These are phyloP conservation scores for Decapterus maruadsi DNA, from an alignment of 2,797 vertebrate species.

Conservation along the genomic window DNA sequence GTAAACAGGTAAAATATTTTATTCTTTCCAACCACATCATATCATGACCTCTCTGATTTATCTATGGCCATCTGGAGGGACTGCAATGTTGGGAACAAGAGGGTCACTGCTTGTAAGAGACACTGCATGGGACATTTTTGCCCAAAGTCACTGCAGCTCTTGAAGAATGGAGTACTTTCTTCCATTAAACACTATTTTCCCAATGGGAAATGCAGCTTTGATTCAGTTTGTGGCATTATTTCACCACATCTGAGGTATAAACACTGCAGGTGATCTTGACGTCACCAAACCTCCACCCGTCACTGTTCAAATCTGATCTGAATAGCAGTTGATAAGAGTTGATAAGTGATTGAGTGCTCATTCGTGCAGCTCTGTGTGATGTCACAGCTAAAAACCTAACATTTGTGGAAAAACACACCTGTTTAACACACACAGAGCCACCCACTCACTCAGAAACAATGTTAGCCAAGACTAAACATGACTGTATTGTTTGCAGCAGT, in stretches of 20 bases:
- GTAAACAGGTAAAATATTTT: too few relatives aligned
- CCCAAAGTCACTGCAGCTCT: not conserved
- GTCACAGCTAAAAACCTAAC: not conserved
- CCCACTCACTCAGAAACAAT: constrained; percentile 1
- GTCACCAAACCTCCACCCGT: not conserved
- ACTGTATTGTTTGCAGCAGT: not conserved
- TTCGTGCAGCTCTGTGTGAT: not conserved
- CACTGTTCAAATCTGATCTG: not conserved
- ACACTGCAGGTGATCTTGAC: not conserved
- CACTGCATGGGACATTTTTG: too few relatives aligned
- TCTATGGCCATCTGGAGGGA: not conserved
- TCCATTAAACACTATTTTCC: not conserved
- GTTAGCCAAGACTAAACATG: not conserved
- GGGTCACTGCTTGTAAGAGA: not conserved
- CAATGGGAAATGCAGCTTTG: not conserved
- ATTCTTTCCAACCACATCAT: not conserved
- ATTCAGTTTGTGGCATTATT: not conserved
- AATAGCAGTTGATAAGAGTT: too few relatives aligned
- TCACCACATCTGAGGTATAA: constrained; percentile 1
- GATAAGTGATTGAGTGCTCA: not conserved
- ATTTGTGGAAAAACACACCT: not conserved
- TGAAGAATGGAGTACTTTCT: not conserved
- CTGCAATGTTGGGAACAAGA: not conserved
- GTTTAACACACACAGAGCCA: constrained; percentile 8
- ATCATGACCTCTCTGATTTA: not conserved